phyloP scores from a whole-genome alignment of 2,113 vertebrate genomes.

The Tympanuchus pallidicinctus region DNA sequence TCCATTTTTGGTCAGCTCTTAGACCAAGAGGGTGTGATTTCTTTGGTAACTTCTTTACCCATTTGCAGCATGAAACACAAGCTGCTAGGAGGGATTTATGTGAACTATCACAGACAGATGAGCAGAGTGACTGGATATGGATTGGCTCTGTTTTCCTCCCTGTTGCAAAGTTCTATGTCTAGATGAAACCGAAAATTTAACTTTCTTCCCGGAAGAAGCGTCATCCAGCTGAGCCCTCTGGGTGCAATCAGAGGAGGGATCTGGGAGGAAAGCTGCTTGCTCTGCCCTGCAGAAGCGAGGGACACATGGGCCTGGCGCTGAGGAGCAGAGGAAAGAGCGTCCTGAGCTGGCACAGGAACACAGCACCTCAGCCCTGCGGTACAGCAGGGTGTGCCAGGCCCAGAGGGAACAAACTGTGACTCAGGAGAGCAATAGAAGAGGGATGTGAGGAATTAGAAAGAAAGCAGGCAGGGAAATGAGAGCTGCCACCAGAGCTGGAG shows the following conservation, averaged over 20 bases:
- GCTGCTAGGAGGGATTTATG: conserved; percentile 5
- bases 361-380: not conserved
- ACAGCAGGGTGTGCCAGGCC: not conserved
- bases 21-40: conserved; percentile 35
- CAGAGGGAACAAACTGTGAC: not conserved
- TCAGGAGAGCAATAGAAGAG: not conserved
- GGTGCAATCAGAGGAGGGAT: not conserved
- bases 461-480: not conserved
- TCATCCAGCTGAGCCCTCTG: not conserved
- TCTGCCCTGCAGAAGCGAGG: not conserved
- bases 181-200: not conserved
- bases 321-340: not conserved
- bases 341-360: not conserved
- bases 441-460: not conserved
- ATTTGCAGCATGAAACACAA: not conserved
- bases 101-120: not conserved
- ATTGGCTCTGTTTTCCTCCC: not conserved
- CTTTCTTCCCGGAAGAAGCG: not conserved
- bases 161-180: not conserved
- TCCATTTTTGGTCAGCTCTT: not conserved
- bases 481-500: not conserved
- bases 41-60: conserved; percentile 27
- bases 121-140: not conserved
- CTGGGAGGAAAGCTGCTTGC: not conserved
- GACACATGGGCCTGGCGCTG: not conserved